phyloP scores from a whole-genome alignment of 2,113 vertebrate species.

The Phalacrocorax carbo region DNA sequence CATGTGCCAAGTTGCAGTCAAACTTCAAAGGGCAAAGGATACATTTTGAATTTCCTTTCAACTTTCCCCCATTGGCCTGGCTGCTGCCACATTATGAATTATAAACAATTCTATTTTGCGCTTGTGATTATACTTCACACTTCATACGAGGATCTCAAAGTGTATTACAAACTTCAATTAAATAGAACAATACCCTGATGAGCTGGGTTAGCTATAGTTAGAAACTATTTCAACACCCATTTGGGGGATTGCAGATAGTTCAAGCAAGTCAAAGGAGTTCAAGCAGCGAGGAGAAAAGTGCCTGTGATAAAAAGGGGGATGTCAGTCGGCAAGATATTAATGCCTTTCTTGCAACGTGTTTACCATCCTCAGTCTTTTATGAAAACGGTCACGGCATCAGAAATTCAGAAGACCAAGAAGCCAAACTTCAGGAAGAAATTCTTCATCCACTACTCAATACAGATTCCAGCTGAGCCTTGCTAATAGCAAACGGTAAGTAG shows the following conservation, averaged over 20 bases:
- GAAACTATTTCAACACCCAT: neutral
- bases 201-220: neutral
- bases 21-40: conserved; percentile 68
- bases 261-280: neutral
- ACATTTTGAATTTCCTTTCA: conserved; percentile 61
- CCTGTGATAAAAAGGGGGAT: neutral
- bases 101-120: conserved; percentile 52
- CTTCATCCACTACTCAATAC: neutral
- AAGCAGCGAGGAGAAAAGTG: neutral
- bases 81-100: conserved; percentile 59
- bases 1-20: conserved; percentile 47
- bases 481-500: conserved; percentile 12
- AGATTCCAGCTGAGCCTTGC: conserved; percentile 4
- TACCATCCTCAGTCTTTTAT: neutral
- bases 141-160: neutral
- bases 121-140: conserved; percentile 15
- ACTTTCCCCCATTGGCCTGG: conserved; percentile 57
- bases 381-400: neutral
- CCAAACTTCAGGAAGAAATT: neutral
- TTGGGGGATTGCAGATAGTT: neutral
- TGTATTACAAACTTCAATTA: conserved; percentile 51
- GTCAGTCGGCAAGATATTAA: neutral
- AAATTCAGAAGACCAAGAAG: neutral
- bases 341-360: neutral
- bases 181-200: conserved; percentile 29